These are phyloP conservation scores for Pilophorus perplexus DNA, from an alignment of 2,888 invertebrate species.

Conservation along the genomic window DNA sequence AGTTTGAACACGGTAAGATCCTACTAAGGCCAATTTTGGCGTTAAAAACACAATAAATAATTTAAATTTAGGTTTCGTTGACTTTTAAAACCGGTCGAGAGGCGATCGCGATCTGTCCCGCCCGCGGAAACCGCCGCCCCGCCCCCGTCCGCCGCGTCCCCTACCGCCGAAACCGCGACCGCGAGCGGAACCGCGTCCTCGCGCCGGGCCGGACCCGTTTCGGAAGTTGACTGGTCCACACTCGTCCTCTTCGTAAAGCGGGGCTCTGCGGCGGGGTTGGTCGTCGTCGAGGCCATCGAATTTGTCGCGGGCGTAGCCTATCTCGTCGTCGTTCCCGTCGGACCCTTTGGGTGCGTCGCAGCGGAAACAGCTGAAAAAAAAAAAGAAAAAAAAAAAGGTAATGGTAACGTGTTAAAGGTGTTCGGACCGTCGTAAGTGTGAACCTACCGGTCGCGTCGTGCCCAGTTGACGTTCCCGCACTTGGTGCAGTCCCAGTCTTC, in stretches of 20 bases:
- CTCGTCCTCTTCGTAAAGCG: slow-evolving; percentile 14
- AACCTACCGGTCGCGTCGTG: slow-evolving; percentile 24
- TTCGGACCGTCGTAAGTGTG: too few species aligned
- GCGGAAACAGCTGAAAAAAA: slow-evolving; percentile 35
- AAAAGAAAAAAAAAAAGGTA: too few species aligned
- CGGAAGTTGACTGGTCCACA: slow-evolving; percentile 14
- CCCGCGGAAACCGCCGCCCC: slow-evolving; percentile 8
- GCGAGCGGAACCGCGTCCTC: background rate
- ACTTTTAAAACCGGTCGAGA: slow-evolving; percentile 21
- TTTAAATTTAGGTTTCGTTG: background rate
- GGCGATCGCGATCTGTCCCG: slow-evolving; percentile 22
- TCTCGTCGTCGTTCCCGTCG: slow-evolving; percentile 10
- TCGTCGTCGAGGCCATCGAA: slow-evolving; percentile 17
- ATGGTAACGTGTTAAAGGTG: too few species aligned
- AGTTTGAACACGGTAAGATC: background rate
- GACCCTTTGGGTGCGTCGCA: slow-evolving; percentile 13
- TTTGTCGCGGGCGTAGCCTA: slow-evolving; percentile 13
- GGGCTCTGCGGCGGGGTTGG: too few species aligned
- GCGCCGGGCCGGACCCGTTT: slow-evolving; percentile 3
- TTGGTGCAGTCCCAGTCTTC: slow-evolving; percentile 34
- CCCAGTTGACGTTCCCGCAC: slow-evolving; percentile 30
- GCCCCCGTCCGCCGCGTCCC: background rate
- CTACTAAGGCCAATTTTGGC: slow-evolving; percentile 6
- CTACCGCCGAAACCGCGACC: slow-evolving; percentile 13
- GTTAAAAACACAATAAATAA: slow-evolving; percentile 1